Evolutionary conservation across 2,888 invertebrate genomes (phyloP), one percentile per base, ranked within the genome.

Genomic region (Sarcophaga carnaria): DNA sequence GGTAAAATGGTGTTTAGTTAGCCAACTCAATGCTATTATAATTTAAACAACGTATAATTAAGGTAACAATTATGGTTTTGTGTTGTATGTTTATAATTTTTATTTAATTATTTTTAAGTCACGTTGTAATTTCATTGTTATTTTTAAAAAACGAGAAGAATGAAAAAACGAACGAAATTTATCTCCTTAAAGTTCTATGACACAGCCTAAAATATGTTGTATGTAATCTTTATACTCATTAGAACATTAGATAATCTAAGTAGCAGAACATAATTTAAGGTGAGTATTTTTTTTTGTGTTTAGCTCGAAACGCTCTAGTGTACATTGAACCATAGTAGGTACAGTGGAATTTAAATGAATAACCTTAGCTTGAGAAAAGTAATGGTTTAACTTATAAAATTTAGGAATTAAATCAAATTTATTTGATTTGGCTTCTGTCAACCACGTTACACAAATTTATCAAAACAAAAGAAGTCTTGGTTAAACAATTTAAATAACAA

Each of bases 91-190:
- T 75, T 75, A 81, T 63, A 75, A 81, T 70, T 70, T 69, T 64
- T 76, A 76, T 82, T 70, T 82, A 75, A 75, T 63, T 75, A 20
- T 72, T 20, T 37, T 70, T 70, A 59, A 76, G 81, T 76, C 81
- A 76, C 76, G 81, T 82, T 82, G 49, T 60, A 45, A 63, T 62
- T 64, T 75, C 63, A 47, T 49, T 75, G 45, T 62, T 25, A 12
- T 80, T 67, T 47, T 37, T 37, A 37, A 37, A 37, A 2, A 37
- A 37, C 37, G 8, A 37, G 10, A 37, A 37, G 37, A 37, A 37
- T 2, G 59, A 60, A 47, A 47, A 45, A 64, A 20, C 63, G n/a
- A 47, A 54, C 17, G n/a, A 27, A 49, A 59, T 20, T 59, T 49
- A 80, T 69, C 12, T 22, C 25, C 25, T 69, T 47, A 54, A 63